Evolutionary conservation across 2,888 invertebrate genomes (phyloP).

Genomic region (Monoplex corrugatus): DNA sequence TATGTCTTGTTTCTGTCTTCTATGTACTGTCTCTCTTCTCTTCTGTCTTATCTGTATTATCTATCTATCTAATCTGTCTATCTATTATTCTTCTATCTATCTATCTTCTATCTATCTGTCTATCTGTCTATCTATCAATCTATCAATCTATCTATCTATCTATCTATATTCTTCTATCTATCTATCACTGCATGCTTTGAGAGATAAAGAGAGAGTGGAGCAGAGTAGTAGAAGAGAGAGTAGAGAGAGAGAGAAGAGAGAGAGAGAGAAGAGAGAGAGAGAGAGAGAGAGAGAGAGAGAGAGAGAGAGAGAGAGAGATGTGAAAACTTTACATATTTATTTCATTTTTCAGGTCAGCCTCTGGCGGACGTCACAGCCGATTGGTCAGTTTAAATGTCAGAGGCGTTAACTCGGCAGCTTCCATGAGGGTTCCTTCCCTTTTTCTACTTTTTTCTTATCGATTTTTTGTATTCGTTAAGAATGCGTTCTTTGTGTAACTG

Average conservation of each 20-base stretch:
- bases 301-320: too few species aligned
- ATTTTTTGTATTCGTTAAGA: too few species aligned
- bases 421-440: conserved; percentile 7
- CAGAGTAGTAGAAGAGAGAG: neutral
- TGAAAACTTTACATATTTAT: too few species aligned
- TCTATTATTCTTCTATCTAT: neutral
- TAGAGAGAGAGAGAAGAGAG: conserved; percentile 2
- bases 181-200: neutral
- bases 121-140: neutral
- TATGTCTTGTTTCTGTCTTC: too few species aligned
- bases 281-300: conserved; percentile 34
- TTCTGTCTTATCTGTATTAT: too few species aligned
- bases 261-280: conserved; percentile 19
- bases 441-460: neutral
- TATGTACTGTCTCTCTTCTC: too few species aligned
- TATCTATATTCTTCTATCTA: too few species aligned
- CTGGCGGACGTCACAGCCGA: conserved; percentile 52
- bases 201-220: too few species aligned
- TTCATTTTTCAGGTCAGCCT: conserved; percentile 32
- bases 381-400: conserved; percentile 2
- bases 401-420: neutral
- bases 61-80: neutral
- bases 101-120: neutral
- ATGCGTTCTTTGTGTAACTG: neutral
- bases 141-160: neutral